phyloP scores from a whole-genome alignment of 2,797 vertebrate genomes.

The Pteronotus mesoamericanus region DNA sequence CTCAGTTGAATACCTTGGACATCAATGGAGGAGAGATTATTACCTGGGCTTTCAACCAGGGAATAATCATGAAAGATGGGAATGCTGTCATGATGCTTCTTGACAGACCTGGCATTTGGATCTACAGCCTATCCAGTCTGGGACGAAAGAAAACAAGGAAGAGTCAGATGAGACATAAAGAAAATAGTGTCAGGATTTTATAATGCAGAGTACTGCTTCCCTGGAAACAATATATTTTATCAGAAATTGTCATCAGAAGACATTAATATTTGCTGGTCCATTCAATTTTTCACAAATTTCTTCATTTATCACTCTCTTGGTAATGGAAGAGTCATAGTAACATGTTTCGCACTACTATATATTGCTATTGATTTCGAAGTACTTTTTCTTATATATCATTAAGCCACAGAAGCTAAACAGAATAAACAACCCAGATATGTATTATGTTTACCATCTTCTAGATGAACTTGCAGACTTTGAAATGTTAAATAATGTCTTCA shows the following conservation, averaged over 20 bases:
- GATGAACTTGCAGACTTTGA: background rate
- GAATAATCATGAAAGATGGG: rapidly evolving
- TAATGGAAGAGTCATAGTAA: background rate
- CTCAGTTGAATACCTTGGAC: background rate
- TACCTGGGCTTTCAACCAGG: background rate
- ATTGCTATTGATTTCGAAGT: background rate
- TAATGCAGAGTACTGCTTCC: background rate
- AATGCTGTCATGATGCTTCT: background rate
- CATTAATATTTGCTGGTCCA: background rate
- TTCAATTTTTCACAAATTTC: background rate
- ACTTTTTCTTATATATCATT: background rate
- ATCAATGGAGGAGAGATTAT: background rate
- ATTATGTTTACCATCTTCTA: background rate
- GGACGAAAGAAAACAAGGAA: background rate
- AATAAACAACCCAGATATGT: background rate
- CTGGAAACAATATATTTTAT: background rate
- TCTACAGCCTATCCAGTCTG: background rate
- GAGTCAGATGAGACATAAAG: background rate
- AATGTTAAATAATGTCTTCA: background rate
- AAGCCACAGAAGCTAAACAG: background rate
- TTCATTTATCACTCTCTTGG: background rate
- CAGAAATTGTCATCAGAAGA: background rate
- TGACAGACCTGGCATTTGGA: background rate
- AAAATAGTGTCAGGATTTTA: background rate
- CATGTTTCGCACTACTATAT: background rate